phyloP scores from a whole-genome alignment of 2,113 vertebrate genomes.

The Cryptotis parvus region DNA sequence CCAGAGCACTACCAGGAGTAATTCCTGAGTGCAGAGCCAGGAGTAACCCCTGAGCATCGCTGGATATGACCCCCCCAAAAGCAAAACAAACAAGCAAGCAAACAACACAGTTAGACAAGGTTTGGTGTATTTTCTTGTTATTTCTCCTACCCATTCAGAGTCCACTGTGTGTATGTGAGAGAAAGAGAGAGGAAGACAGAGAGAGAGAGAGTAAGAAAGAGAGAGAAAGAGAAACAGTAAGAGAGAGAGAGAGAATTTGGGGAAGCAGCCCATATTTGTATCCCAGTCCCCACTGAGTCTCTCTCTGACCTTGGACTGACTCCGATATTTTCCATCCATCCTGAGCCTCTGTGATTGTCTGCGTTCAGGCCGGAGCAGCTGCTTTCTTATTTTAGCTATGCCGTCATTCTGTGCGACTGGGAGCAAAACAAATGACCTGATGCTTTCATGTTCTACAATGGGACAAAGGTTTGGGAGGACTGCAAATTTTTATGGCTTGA shows the following conservation, averaged over 20 bases:
- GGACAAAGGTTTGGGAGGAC: background rate
- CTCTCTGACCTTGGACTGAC: background rate
- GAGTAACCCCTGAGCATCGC: too few species aligned
- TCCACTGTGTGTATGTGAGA: background rate
- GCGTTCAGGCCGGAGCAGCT: conserved; percentile 16
- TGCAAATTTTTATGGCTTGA: background rate
- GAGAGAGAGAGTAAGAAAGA: too few species aligned
- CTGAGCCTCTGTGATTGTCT: background rate
- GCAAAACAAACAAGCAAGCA: too few species aligned
- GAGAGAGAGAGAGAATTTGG: too few species aligned
- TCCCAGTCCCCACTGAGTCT: background rate
- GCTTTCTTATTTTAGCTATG: conserved; percentile 51
- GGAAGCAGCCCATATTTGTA: background rate
- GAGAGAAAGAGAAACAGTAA: too few species aligned
- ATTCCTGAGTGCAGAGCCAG: too few species aligned
- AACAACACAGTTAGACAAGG: background rate
- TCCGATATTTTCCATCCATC: background rate
- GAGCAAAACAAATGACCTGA: conserved; percentile 7
- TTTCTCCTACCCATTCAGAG: background rate
- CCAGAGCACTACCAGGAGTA: too few species aligned
- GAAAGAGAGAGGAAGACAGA: too few species aligned
- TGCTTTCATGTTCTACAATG: conserved; percentile 40
- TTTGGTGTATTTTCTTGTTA: background rate
- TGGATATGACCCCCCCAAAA: too few species aligned
- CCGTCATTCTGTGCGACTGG: conserved; percentile 32